Evolutionary conservation across 92 coral and sea anemone species (phyloP), one percentile per base, ranked within the genome.

Genomic region (Siderastrea siderea): DNA sequence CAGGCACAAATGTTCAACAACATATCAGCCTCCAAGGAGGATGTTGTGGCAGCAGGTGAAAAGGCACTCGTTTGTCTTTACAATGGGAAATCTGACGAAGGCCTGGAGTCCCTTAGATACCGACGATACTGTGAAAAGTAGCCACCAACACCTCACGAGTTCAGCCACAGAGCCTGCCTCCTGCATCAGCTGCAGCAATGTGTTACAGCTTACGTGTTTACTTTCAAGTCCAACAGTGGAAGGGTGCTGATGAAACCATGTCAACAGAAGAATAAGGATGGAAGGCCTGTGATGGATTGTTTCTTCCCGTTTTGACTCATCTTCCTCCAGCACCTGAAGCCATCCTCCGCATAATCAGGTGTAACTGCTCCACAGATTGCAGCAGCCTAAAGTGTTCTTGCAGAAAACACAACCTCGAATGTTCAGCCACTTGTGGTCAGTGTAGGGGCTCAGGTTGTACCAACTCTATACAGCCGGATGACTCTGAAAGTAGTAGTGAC

Each of bases 371-470:
- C 19, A 2, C 83, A 12, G 89, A 89, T 46, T 89, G 89, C 68
- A 68, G 85, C 58, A 84, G 67, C 17, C 10, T 53, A 49, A n/a
- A 75, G 54, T 77, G 93, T 68, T 15, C 82, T 7, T 78, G 89
- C 69, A 47, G 80, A 15, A 69, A 89, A 76, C 64, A 82, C 17
- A 55, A 54, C 44, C 79, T 82, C 26, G 69, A 82, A 77, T 89
- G 84, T 51, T 62, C 78, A 3, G 68, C 62, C 15, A 88, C 88
- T 47, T 89, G 92, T 76, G 92, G 91, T 26, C 86, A 81, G 83
- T 88, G 91, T 67, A 71, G 61, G 61, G 91, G 92, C 50, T 53
- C 80, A 50, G 79, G 80, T 72, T 88, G 91, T 43, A 87, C 87
- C 48, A 80, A 83, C 45, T 17, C 86, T 45, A 6, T 54, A 43